Evolutionary conservation across 2,797 vertebrate genomes (phyloP), one percentile per base, ranked within the genome.

Genomic region (Dallia pectoralis): DNA sequence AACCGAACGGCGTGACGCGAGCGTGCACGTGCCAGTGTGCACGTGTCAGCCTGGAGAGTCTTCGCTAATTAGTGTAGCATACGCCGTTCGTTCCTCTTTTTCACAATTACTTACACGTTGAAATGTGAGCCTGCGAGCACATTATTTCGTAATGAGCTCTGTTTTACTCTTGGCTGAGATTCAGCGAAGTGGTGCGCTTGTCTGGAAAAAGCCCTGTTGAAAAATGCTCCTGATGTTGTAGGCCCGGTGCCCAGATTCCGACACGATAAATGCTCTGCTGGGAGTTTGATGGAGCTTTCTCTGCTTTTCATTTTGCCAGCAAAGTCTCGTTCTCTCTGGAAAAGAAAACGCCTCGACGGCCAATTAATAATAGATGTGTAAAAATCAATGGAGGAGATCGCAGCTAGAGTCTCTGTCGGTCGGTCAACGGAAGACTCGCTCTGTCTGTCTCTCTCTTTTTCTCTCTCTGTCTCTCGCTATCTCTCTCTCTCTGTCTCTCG

Each of bases 141-240:
- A 89, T 90, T 88, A 90, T 87, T 92, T 87, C 80, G 83, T 91
- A 93, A 92, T 92, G 89, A 90, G 91, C 89, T 87, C 79, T 83
- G 82, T 86, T 89, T 44, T 87, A 84, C 85, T 87, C 78, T 82
- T 87, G 88, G 89, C 89, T 33, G 33, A 77, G 67, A 79, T 87
- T 92, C 90, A 91, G 87, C 87, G 71, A 82, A 87, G 88, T 87
- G 82, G 84, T 86, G 85, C 79, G 84, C 84, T 86, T 67, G 69
- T 84, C 86, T 91, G 87, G 88, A 88, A 88, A 86, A 87, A 84
- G 86, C 19, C 86, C 87, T 83, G 88, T 84, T 88, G 87, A 91
- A 91, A 91, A 91, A 91, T 91, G 76, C 48, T 80, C 87, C 88
- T 91, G 87, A 90, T 91, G 87, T 91, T 91, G 88, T 90, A 89